phyloP scores from a whole-genome alignment of 1,140 invertebrate species.

The Neelides sp. region DNA sequence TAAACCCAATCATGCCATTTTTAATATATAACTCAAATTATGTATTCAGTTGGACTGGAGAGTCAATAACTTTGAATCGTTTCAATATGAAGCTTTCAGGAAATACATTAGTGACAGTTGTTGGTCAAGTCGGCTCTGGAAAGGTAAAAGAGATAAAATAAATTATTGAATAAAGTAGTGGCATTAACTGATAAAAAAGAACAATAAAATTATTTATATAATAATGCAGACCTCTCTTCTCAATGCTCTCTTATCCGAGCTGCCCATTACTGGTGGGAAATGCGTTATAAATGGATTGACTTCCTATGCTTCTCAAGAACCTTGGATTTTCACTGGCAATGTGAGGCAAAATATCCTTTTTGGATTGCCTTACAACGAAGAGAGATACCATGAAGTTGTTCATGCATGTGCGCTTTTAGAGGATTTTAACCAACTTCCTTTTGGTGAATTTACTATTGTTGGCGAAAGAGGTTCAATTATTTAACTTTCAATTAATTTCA shows the following conservation, averaged over 20 bases:
- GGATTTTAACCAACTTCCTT: slow-evolving; percentile 2
- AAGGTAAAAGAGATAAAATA: slow-evolving; percentile 12
- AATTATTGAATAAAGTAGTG: too few relatives aligned
- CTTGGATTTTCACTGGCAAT: slow-evolving; percentile 12
- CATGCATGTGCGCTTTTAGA: slow-evolving; percentile 3
- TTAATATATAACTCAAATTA: neutral
- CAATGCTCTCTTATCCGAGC: neutral
- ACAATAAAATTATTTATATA: too few relatives aligned
- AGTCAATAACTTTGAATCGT: neutral
- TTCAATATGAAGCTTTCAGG: slow-evolving; percentile 5
- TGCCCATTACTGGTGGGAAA: neutral
- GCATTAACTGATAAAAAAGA: too few relatives aligned
- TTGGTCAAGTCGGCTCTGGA: slow-evolving; percentile 17
- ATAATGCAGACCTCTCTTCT: slow-evolving; percentile 4
- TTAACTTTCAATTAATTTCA: too few relatives aligned
- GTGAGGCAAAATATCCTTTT: slow-evolving; percentile 12
- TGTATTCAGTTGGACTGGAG: neutral
- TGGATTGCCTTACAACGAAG: slow-evolving; percentile 1
- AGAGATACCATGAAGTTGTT: slow-evolving; percentile 5
- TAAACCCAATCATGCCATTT: too few relatives aligned
- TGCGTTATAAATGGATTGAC: neutral
- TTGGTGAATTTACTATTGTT: slow-evolving; percentile 3
- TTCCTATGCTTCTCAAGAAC: slow-evolving; percentile 5
- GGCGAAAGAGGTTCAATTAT: slow-evolving; percentile 4
- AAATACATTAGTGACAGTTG: slow-evolving; percentile 15